phyloP scores from a whole-genome alignment of 2,113 vertebrate genomes.

The Amazona guildingii region DNA sequence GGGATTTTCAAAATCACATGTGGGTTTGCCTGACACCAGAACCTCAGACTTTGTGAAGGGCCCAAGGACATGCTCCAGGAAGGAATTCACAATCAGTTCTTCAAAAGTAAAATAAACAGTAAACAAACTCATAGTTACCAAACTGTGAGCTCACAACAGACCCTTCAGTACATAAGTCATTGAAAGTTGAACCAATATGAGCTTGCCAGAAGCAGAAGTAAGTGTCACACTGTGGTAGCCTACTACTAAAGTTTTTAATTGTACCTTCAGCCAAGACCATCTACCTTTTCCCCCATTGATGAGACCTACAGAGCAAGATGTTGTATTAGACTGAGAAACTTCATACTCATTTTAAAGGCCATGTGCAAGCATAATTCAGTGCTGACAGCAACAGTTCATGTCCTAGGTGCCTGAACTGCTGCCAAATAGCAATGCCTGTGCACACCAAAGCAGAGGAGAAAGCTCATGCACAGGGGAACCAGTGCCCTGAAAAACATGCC shows the following conservation, averaged over 20 bases:
- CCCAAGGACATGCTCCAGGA: neutral
- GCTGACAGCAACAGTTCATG: neutral
- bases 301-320: neutral
- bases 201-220: neutral
- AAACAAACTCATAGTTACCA: neutral
- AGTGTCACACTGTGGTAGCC: neutral
- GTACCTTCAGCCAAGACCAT: neutral
- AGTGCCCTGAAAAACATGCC: fast-evolving
- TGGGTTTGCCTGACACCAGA: neutral
- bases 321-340: neutral
- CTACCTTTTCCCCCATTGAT: neutral
- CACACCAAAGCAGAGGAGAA: fast-evolving
- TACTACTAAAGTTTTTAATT: neutral
- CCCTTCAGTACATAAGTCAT: neutral
- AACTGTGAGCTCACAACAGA: neutral
- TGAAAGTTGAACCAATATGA: neutral
- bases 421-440: neutral
- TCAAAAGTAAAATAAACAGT: neutral
- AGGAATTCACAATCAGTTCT: neutral
- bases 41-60: neutral
- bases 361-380: neutral
- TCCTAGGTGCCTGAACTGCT: neutral
- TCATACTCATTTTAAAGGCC: neutral
- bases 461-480: fast-evolving
- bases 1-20: neutral